Percentiles rank a stretch among this genome's conserved stretches.
Evolutionary conservation across 2,888 invertebrate species (phyloP).

Genomic region (Lasiommata megera): DNA sequence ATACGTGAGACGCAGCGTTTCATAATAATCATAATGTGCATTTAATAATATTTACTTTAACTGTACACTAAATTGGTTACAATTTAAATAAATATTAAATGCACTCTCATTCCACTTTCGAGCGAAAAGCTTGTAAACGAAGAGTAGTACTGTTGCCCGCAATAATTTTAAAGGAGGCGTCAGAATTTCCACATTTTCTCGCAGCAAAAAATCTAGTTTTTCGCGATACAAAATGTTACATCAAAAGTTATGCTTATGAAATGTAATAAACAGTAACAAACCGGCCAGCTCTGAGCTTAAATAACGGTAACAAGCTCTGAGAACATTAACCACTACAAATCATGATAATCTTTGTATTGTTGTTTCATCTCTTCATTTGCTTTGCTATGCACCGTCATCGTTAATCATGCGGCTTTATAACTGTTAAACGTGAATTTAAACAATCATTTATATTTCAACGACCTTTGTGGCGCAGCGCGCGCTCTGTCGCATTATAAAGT

Average conservation of each 20-base stretch:
- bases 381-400: constrained; percentile 26
- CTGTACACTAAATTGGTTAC: constrained; percentile 2
- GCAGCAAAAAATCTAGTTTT: constrained; percentile 8
- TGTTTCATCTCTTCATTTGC: constrained; percentile 25
- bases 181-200: constrained; percentile 11
- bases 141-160: constrained; percentile 12
- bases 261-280: constrained; percentile 2
- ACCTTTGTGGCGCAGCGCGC: too few relatives aligned
- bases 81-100: constrained; percentile 8
- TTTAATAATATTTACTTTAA: constrained; percentile 2
- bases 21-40: not conserved
- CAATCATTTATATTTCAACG: not conserved
- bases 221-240: constrained; percentile 8
- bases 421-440: constrained; percentile 11
- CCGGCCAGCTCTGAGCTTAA: not conserved
- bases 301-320: constrained; percentile 20
- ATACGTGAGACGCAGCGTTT: too few relatives aligned
- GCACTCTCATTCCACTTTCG: constrained; percentile 1
- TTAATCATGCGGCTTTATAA: constrained; percentile 22
- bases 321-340: constrained; percentile 18
- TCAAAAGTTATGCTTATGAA: constrained; percentile 14
- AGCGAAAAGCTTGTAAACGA: constrained; percentile 9
- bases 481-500: constrained; percentile 32
- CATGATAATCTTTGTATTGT: constrained; percentile 24
- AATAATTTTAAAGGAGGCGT: constrained; percentile 16